Evolutionary conservation across 2,888 invertebrate species (phyloP).

Genomic region (Pammene aurita): DNA sequence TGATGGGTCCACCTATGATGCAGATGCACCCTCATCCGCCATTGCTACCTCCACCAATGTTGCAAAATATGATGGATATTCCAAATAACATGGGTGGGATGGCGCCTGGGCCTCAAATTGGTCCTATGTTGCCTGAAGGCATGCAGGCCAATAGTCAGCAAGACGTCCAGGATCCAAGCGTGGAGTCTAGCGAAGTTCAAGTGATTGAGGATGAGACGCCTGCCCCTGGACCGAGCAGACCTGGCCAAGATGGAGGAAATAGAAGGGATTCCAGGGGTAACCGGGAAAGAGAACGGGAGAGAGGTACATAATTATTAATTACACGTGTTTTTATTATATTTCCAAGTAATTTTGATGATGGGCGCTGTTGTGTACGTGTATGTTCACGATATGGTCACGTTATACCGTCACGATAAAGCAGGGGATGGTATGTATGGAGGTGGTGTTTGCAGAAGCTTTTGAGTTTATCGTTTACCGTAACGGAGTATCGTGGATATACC

Average conservation of each 20-base stretch:
- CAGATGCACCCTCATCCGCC: slow-evolving; percentile 37
- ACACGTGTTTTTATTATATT: neutral
- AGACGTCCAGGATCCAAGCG: slow-evolving; percentile 38
- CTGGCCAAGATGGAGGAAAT: slow-evolving; percentile 19
- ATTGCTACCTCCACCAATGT: slow-evolving; percentile 33
- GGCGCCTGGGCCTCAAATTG: slow-evolving; percentile 29
- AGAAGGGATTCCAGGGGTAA: slow-evolving; percentile 32
- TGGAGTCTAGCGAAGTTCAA: slow-evolving; percentile 39
- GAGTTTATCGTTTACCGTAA: too few relatives aligned
- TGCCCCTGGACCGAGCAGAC: slow-evolving; percentile 5
- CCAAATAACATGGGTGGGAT: slow-evolving; percentile 33
- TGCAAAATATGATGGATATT: slow-evolving; percentile 37
- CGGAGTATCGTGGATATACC: too few relatives aligned
- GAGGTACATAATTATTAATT: slow-evolving; percentile 24
- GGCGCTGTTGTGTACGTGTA: too few relatives aligned
- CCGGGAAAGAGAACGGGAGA: slow-evolving; percentile 32
- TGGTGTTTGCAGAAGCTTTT: too few relatives aligned
- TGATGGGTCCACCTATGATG: slow-evolving; percentile 38
- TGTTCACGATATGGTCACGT: too few relatives aligned
- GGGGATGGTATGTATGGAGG: too few relatives aligned
- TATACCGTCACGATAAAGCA: too few relatives aligned
- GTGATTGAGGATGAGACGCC: slow-evolving; percentile 28
- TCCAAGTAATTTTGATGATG: too few relatives aligned
- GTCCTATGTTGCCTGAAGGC: slow-evolving; percentile 35
- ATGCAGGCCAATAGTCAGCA: slow-evolving; percentile 23